These are phyloP conservation scores for Champsocephalus gunnari DNA, from an alignment of 2,797 vertebrate genomes.

Conservation along the genomic window DNA sequence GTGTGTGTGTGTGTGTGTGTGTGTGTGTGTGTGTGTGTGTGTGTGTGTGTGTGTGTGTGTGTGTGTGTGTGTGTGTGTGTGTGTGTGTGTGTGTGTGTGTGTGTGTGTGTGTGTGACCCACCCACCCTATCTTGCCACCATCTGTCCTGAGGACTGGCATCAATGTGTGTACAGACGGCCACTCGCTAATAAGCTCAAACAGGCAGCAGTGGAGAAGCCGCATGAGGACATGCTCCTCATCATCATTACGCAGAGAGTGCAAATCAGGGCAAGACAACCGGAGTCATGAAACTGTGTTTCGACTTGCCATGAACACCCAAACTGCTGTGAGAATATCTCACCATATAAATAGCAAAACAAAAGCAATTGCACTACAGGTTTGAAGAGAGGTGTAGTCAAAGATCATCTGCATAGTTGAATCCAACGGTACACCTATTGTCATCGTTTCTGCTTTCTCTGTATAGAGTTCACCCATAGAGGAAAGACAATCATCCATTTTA, in stretches of 20 bases:
- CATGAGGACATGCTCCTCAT: conserved; percentile 72
- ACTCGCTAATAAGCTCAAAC: conserved; percentile 78
- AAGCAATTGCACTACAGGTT: background rate
- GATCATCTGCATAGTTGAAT: background rate
- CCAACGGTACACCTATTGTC: background rate
- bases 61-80: too few species aligned
- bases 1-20: too few species aligned
- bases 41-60: too few species aligned
- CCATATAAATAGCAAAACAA: background rate
- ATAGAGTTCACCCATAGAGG: background rate
- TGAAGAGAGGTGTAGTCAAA: background rate
- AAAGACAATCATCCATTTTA: background rate
- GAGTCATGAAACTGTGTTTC: conserved; percentile 43
- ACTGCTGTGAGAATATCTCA: conserved; percentile 8
- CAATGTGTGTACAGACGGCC: conserved; percentile 76
- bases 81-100: background rate
- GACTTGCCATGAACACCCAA: conserved; percentile 44
- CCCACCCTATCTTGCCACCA: conserved; percentile 71
- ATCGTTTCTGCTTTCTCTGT: background rate
- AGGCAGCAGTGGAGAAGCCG: conserved; percentile 69
- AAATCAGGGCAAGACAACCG: conserved; percentile 65
- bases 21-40: too few species aligned
- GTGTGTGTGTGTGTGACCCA: conserved; percentile 40
- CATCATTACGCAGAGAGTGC: conserved; percentile 53
- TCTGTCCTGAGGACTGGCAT: conserved; percentile 79